Percentiles rank a stretch among this genome's conserved stretches.
Evolutionary conservation across 2,888 invertebrate species (phyloP).

Genomic region (Hyles lineata): DNA sequence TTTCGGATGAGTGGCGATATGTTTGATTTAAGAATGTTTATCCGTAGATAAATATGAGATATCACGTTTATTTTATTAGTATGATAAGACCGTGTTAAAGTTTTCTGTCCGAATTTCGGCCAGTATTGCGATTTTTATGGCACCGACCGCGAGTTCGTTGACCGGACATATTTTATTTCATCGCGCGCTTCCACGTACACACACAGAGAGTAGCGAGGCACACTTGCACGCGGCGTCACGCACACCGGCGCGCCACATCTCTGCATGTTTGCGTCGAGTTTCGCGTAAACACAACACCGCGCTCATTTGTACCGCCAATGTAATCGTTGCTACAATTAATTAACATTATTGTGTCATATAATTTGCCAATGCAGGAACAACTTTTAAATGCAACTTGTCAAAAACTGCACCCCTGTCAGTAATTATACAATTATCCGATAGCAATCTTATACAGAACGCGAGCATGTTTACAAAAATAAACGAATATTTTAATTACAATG

Average conservation of each 20-base stretch:
- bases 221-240: constrained; percentile 63
- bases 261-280: constrained; percentile 76
- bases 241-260: constrained; percentile 66
- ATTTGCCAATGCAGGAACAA: constrained; percentile 45
- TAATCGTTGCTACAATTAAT: constrained; percentile 70
- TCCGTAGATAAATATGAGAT: not conserved
- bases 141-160: constrained; percentile 82
- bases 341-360: constrained; percentile 59
- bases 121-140: constrained; percentile 84
- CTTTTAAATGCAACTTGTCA: constrained; percentile 42
- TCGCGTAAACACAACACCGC: constrained; percentile 74
- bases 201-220: constrained; percentile 73
- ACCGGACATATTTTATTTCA: constrained; percentile 85
- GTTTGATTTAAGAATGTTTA: constrained; percentile 41
- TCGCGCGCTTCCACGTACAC: constrained; percentile 84
- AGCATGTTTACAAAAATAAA: not conserved
- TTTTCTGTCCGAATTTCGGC: constrained; percentile 79
- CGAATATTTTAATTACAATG: not conserved
- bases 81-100: constrained; percentile 30
- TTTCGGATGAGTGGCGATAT: constrained; percentile 40
- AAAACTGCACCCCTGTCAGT: constrained; percentile 12
- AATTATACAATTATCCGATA: constrained; percentile 30
- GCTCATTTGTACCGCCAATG: constrained; percentile 70
- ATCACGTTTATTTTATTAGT: constrained; percentile 14
- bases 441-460: not conserved